These are phyloP conservation scores for Rhimphoctona megacephalus DNA, from an alignment of 2,888 invertebrate species.

Conservation along the genomic window DNA sequence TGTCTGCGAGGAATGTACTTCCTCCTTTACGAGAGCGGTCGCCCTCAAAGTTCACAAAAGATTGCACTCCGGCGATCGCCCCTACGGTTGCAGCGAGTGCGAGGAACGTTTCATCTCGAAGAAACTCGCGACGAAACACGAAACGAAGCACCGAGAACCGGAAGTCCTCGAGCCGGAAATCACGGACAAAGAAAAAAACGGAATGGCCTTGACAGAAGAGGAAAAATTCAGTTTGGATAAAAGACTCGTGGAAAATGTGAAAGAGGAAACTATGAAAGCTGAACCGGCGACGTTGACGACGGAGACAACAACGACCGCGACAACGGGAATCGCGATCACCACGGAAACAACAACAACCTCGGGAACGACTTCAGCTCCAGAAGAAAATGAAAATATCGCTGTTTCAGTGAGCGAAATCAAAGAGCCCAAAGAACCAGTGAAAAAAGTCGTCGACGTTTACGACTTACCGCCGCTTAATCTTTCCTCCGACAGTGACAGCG, in stretches of 20 bases:
- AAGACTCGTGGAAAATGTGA: slow-evolving; percentile 51
- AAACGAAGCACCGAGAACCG: slow-evolving; percentile 86
- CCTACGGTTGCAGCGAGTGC: slow-evolving; percentile 92
- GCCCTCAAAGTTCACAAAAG: slow-evolving; percentile 94
- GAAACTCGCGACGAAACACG: slow-evolving; percentile 91
- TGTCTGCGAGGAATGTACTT: slow-evolving; percentile 92
- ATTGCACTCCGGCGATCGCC: slow-evolving; percentile 90
- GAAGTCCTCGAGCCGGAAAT: slow-evolving; percentile 39
- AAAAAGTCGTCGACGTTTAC: slow-evolving; percentile 87
- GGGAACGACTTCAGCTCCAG: slow-evolving; percentile 78
- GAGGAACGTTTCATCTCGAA: slow-evolving; percentile 92
- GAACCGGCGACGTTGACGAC: slow-evolving; percentile 60
- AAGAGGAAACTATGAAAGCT: slow-evolving; percentile 73
- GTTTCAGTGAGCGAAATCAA: slow-evolving; percentile 78
- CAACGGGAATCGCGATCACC: slow-evolving; percentile 68
- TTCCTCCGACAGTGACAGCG: slow-evolving; percentile 93
- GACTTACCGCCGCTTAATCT: slow-evolving; percentile 93
- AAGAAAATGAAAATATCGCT: slow-evolving; percentile 82
- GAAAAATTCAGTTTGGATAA: slow-evolving; percentile 68
- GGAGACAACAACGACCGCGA: slow-evolving; percentile 68
- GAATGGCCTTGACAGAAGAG: slow-evolving; percentile 38
- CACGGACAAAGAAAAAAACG: neutral
- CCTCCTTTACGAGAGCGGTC: slow-evolving; percentile 91
- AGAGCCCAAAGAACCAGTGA: slow-evolving; percentile 82
- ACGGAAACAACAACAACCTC: slow-evolving; percentile 47